These are phyloP conservation scores for Cynoglossus semilaevis DNA, from an alignment of 2,113 vertebrate species.

Conservation along the genomic window DNA sequence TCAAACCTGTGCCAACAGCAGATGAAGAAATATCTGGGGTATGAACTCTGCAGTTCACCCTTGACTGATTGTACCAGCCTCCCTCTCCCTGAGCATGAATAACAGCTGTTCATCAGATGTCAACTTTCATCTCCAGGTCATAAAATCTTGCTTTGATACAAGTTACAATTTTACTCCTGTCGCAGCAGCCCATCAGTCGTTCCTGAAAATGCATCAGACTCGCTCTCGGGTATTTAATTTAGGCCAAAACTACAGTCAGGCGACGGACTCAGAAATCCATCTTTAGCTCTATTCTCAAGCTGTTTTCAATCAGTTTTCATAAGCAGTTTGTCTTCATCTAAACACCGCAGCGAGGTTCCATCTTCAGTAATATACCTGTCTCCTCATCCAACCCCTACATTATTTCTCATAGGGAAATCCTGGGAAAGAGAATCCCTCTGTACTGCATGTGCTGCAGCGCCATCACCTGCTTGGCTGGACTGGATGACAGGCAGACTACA, in stretches of 20 bases:
- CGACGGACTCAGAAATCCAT: background rate
- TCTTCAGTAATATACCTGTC: conserved; percentile 28
- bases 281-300: too few species aligned
- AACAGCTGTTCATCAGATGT: conserved; percentile 43
- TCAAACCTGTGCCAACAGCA: conserved; percentile 7
- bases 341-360: conserved; percentile 15
- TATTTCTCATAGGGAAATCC: conserved; percentile 53
- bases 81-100: conserved; percentile 31
- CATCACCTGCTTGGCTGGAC: conserved; percentile 23
- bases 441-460: conserved; percentile 49
- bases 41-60: conserved; percentile 26
- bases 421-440: conserved; percentile 68
- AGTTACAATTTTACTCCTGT: background rate
- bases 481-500: conserved; percentile 47
- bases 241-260: background rate
- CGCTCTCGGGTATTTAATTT: background rate
- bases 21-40: conserved; percentile 33
- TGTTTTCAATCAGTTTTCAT: conserved; percentile 51
- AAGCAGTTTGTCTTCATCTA: conserved; percentile 45
- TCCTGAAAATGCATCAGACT: background rate
- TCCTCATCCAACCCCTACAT: background rate
- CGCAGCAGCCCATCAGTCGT: background rate
- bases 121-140: conserved; percentile 43
- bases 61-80: conserved; percentile 38
- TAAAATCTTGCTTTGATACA: conserved; percentile 16